Conservation (phyloP, 2,113 vertebrate species). For the Prunella himalayana region DNA sequence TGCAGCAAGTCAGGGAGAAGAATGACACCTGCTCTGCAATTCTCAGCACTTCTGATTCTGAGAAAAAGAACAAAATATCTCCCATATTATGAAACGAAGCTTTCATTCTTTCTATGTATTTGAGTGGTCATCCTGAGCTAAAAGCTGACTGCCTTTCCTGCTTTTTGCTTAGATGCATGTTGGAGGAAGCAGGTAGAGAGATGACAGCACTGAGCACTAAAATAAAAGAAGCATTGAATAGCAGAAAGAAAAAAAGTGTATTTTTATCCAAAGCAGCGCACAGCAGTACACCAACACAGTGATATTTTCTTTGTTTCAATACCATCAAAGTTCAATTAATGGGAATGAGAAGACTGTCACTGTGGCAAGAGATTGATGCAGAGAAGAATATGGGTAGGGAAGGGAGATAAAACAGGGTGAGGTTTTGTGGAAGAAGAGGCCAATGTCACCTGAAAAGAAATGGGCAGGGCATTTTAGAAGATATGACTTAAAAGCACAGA, state of each 20-base stretch:
- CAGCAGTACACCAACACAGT: constrained; percentile 24
- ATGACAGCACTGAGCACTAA: not conserved
- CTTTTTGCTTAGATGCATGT: not conserved
- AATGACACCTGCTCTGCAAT: not conserved
- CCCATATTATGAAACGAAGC: not conserved
- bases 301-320: constrained; percentile 52
- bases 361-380: not conserved
- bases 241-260: constrained; percentile 18
- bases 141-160: not conserved
- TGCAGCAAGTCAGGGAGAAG: not conserved
- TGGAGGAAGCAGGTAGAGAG: constrained; percentile 6
- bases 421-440: not conserved
- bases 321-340: constrained; percentile 34
- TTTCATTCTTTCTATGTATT: not conserved
- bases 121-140: not conserved
- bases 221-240: constrained; percentile 20
- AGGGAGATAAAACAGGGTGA: not conserved
- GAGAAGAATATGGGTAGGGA: not conserved
- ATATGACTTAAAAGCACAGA: not conserved
- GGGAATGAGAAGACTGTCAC: not conserved
- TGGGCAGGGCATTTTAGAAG: not conserved
- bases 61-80: not conserved
- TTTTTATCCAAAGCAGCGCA: constrained; percentile 47
- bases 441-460: not conserved
- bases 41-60: not conserved